Conservation (phyloP, 2,888 invertebrate genomes). For the Tolmerus cingulatus region DNA sequence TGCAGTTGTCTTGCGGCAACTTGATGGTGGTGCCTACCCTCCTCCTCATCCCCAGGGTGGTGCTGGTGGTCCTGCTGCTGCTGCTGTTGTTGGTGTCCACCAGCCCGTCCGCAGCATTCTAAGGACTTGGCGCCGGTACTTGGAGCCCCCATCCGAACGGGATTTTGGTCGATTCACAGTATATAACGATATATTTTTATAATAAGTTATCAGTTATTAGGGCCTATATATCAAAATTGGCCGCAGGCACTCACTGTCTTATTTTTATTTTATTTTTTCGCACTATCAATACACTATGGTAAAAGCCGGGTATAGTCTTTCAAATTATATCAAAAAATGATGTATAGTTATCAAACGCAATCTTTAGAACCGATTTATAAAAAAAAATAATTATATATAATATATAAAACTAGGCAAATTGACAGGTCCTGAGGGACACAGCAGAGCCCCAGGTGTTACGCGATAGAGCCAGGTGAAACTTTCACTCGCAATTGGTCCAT, state of each 20-base stretch:
- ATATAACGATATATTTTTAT: neutral
- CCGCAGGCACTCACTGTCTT: neutral
- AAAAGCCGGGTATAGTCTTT: neutral
- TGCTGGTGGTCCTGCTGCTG: constrained; percentile 28
- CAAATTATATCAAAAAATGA: neutral
- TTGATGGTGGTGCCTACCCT: constrained; percentile 40
- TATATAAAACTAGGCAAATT: neutral
- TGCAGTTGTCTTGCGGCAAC: constrained; percentile 40
- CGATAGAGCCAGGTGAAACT: constrained; percentile 4
- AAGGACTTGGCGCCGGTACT: constrained; percentile 41
- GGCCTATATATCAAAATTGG: neutral
- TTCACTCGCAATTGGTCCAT: constrained; percentile 28
- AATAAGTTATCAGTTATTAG: neutral
- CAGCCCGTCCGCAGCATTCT: constrained; percentile 41
- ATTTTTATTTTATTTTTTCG: neutral
- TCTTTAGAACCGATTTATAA: neutral
- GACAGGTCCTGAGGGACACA: neutral
- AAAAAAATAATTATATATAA: neutral
- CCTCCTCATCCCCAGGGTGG: neutral
- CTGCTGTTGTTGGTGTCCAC: constrained; percentile 29
- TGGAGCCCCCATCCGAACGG: constrained; percentile 46
- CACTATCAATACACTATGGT: neutral
- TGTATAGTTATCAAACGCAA: neutral
- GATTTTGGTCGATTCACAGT: neutral
- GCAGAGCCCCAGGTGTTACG: neutral